phyloP scores from a whole-genome alignment of 1,140 invertebrate species.

The Pomacea maculata region DNA sequence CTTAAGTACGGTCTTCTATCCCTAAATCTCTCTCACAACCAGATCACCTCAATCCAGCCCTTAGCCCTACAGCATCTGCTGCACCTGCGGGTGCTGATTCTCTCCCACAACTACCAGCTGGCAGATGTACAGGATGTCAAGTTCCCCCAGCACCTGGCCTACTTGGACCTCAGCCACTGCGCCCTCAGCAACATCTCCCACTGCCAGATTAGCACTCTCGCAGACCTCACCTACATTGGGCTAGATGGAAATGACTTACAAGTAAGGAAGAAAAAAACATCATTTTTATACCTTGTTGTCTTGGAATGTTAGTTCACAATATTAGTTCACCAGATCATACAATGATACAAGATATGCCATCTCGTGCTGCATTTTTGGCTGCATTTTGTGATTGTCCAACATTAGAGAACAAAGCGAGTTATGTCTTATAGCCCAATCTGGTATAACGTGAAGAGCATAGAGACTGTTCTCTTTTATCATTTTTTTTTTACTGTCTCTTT shows the following conservation, averaged over 20 bases:
- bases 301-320: not conserved
- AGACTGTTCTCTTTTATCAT: too few species aligned
- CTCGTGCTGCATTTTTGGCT: too few species aligned
- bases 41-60: constrained; percentile 19
- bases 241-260: constrained; percentile 8
- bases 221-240: constrained; percentile 31
- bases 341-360: not conserved
- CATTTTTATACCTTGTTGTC: not conserved
- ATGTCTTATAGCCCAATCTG: too few species aligned
- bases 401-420: too few species aligned
- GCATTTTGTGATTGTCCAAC: too few species aligned
- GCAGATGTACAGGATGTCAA: constrained; percentile 11
- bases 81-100: constrained; percentile 29
- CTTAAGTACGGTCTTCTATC: constrained; percentile 10
- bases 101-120: constrained; percentile 23
- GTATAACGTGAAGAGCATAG: too few species aligned
- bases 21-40: constrained; percentile 32
- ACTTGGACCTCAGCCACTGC: constrained; percentile 33
- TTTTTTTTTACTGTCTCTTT: too few species aligned
- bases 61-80: constrained; percentile 15
- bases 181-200: constrained; percentile 24
- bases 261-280: not conserved
- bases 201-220: constrained; percentile 25
- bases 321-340: too few species aligned
- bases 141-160: constrained; percentile 33